A percentile compares a stretch with the other conserved stretches of the same genome.
These are phyloP conservation scores for Parambassis ranga DNA, from an alignment of 2,797 vertebrate species.

Conservation along the genomic window DNA sequence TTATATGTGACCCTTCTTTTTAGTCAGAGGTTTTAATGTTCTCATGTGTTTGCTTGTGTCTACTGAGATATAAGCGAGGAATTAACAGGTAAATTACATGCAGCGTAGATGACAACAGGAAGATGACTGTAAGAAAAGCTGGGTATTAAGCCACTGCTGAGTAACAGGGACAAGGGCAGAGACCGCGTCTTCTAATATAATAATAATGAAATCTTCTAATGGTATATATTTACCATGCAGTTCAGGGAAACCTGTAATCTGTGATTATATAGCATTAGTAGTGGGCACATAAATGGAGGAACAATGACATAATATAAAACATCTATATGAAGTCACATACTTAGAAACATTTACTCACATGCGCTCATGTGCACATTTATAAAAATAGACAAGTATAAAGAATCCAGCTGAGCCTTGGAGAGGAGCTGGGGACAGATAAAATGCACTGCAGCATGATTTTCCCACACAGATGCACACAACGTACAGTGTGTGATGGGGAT, in stretches of 20 bases:
- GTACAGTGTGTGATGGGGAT: background rate
- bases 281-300: slow-evolving; percentile 1
- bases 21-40: background rate
- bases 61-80: background rate
- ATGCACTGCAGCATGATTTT: slow-evolving; percentile 41
- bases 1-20: background rate
- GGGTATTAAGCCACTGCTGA: slow-evolving; percentile 5
- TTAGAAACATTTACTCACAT: slow-evolving; percentile 20
- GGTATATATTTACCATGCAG: no score
- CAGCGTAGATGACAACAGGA: background rate
- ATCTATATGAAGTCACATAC: slow-evolving; percentile 9
- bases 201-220: no score
- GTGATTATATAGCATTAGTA: slow-evolving; percentile 26
- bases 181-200: background rate
- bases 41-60: background rate
- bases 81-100: background rate
- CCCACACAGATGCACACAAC: slow-evolving; percentile 11
- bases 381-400: slow-evolving; percentile 53
- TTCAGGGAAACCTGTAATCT: slow-evolving; percentile 27
- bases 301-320: slow-evolving; percentile 16
- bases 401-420: slow-evolving; percentile 46
- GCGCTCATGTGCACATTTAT: slow-evolving; percentile 17
- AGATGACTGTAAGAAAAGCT: background rate
- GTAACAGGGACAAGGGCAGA: background rate
- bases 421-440: slow-evolving; percentile 49